Conservation (phyloP, 2,797 vertebrate species). For the Pristis pectinata region DNA sequence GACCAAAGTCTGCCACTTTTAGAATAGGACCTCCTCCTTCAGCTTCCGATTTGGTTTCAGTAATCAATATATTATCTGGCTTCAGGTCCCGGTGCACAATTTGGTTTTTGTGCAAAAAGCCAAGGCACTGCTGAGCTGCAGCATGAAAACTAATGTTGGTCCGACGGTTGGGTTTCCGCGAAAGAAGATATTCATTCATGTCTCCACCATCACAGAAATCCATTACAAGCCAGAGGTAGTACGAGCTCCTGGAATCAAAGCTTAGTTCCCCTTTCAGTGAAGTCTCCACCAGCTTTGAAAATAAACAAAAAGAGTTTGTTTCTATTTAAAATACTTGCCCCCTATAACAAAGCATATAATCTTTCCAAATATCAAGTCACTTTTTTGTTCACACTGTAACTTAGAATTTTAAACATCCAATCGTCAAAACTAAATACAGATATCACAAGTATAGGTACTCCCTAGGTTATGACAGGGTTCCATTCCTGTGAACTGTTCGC, state of each 20-base stretch:
- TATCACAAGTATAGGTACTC: too few relatives aligned
- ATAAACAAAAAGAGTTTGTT: slow-evolving; percentile 42
- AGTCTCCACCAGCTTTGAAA: slow-evolving; percentile 72
- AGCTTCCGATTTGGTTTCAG: slow-evolving; percentile 64
- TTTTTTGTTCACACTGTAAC: not conserved
- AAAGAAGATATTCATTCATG: slow-evolving; percentile 92
- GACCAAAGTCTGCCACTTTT: slow-evolving; percentile 92
- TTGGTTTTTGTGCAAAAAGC: slow-evolving; percentile 95
- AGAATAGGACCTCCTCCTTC: slow-evolving; percentile 78
- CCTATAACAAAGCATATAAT: not conserved
- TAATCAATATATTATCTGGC: slow-evolving; percentile 94
- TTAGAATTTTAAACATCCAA: not conserved
- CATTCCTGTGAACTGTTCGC: too few relatives aligned
- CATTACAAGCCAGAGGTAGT: slow-evolving; percentile 97
- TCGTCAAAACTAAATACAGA: not conserved
- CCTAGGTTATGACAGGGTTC: too few relatives aligned
- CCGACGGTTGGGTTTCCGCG: slow-evolving; percentile 85
- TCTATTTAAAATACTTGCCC: slow-evolving; percentile 36
- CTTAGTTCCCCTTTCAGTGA: slow-evolving; percentile 92
- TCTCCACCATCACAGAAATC: slow-evolving; percentile 97
- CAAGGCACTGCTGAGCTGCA: slow-evolving; percentile 90
- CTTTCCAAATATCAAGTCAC: not conserved
- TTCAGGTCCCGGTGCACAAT: slow-evolving; percentile 96
- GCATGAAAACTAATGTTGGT: slow-evolving; percentile 97
- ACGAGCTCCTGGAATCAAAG: slow-evolving; percentile 85